Base-by-base conservation (phyloP, 2,113 vertebrate genomes). In the Rhagologus leucostigma region DNA sequence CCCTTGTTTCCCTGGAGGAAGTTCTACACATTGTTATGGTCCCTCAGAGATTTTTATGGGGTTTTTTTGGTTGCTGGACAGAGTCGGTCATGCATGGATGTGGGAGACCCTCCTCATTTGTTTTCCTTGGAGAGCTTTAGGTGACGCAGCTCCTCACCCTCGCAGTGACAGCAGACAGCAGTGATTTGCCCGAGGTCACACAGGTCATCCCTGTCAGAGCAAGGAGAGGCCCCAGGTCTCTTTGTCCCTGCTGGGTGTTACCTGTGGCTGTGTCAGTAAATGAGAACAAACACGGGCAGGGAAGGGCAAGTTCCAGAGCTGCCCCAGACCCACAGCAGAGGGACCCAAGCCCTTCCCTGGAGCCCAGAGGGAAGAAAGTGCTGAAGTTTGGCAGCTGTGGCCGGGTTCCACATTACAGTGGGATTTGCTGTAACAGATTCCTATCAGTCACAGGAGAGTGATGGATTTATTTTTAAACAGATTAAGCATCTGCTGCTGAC, bases 401-500 rank as follows among this genome's bases (percentile, higher is more conserved):
- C 84, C 19, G 1, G 2, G 56, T 1, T 30, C 85, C 42, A 57
- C 49, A 0, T 55, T 21, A 7, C 70, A 29, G 32, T 6, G 74
- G 94, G 92, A 93, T 93, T 75, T 85, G 87, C 92, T 87, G 84
- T 18, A 75, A 42, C 89, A 76, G 75, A 69, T 80, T 41, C 89
- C 57, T 62, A 7, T 80, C 90, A 55, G 69, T 62, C 93, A 59
- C 81, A 44, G 32, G 20, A 62, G 59, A 75, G 78, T 26, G 60
- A n/a, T 32, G 86, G 96, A 30, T 84, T 85, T 95, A 85, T 85
- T 93, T 96, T 79, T 95, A 85, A 96, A 37, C 88, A 88, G 96
- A 94, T 97, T 80, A 85, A 95, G 83, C 92, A 86, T 73, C 82
- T 88, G 90, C 79, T 93, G 94, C 96, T 94, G 96, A 96, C 90